Percentiles rank a stretch among this genome's conserved stretches.
Evolutionary conservation across 2,888 invertebrate species (phyloP).

Genomic region (Pterobdella sp.): DNA sequence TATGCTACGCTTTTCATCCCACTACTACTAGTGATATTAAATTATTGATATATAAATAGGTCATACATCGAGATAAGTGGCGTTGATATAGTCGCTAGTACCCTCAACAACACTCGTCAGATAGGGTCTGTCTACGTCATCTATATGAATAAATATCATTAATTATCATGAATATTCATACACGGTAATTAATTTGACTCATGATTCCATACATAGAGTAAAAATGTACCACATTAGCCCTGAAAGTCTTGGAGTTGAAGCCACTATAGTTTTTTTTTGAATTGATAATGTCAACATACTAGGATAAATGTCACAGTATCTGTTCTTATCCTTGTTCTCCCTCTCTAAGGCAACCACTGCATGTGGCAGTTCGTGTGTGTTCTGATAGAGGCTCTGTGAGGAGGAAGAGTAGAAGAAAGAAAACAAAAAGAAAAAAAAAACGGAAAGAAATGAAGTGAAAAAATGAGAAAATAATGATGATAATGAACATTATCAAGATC

Average conservation of each 20-base stretch:
- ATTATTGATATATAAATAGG: background rate
- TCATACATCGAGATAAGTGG: conserved; percentile 40
- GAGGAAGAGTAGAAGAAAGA: background rate
- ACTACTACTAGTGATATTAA: background rate
- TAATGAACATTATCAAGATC: background rate
- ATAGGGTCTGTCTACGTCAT: conserved; percentile 38
- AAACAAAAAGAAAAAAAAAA: background rate
- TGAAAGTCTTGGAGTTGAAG: too few relatives aligned
- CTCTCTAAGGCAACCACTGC: conserved; percentile 3
- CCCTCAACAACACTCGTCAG: conserved; percentile 39
- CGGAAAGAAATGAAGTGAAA: background rate
- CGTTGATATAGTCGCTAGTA: conserved; percentile 41
- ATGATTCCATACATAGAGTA: too few relatives aligned
- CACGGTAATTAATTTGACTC: too few relatives aligned
- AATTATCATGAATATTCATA: too few relatives aligned
- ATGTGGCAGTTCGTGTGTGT: background rate
- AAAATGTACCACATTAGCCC: too few relatives aligned
- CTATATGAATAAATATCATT: too few relatives aligned
- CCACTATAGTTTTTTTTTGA: too few relatives aligned
- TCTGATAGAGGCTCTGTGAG: conserved; percentile 3
- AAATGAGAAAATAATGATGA: background rate
- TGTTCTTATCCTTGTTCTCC: conserved; percentile 38
- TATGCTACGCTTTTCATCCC: too few relatives aligned
- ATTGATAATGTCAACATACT: too few relatives aligned
- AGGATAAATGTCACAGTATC: conserved; percentile 36